Evolutionary conservation across 2,113 vertebrate species (phyloP), one percentile per base, ranked within the genome.

Genomic region (Axis porcinus): DNA sequence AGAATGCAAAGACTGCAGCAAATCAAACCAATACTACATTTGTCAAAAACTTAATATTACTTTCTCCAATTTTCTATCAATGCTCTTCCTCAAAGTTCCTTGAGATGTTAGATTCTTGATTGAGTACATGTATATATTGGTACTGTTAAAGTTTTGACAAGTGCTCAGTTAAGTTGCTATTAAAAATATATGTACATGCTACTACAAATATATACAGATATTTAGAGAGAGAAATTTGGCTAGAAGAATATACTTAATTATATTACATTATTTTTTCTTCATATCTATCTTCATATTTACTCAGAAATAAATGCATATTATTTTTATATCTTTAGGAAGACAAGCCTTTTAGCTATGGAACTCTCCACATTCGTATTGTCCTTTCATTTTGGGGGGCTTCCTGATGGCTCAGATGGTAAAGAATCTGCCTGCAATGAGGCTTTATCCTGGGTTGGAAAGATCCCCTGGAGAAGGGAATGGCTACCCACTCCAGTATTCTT

Each of bases 251-350:
- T 3, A 86, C 19, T 82, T 17, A 79, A 62, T 70, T 94, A 43
- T 76, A 50, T 91, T 81, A 50, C 64, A 95, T 30, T 47, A 64
- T 67, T 93, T 96, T 96, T 78, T 50, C 27, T 92, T 95, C 7
- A 28, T 90, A 47, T 57, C 95, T 95, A n/a, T 89, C 78, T 92
- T 79, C 60, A 78, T 67, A 82, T 89, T 96, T 89, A 36, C 93
- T 70, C 27, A 60, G 43, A 95, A 95, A 67, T 67, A 86, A 85
- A 81, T 4, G 33, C 17, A 6, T 25, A n/a, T 78, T 79, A 85
- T 28, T 90, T 87, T 74, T 5, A 54, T 76, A 64, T 64, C 9
- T 87, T 82, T 79, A 40, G 95, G 96, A 95, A 40, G 11, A 64
- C 13, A 84, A 84, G 10, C 40, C 43, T 62, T 97, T 95, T 91